Percentiles rank a stretch among this genome's conserved stretches.
Evolutionary conservation across 2,888 invertebrate genomes (phyloP).

Genomic region (Eurois occulta): DNA sequence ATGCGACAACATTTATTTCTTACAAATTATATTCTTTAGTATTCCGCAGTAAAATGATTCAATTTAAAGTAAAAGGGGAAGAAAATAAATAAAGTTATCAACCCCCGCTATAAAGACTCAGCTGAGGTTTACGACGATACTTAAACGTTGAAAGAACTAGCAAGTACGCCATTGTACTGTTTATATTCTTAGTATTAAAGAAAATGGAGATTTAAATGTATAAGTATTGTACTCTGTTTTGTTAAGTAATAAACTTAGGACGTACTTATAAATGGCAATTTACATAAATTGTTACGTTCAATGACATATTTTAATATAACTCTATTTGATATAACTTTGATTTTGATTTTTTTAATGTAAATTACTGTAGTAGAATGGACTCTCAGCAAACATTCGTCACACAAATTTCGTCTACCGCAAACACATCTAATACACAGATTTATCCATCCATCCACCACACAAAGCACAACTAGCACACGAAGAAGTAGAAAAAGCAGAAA

Average conservation of each 20-base stretch:
- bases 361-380: background rate
- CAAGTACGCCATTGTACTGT: conserved; percentile 39
- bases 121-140: conserved; percentile 49
- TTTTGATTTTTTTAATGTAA: too few species aligned
- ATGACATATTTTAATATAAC: background rate
- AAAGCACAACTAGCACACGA: background rate
- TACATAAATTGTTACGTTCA: background rate
- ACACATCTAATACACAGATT: background rate
- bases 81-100: conserved; percentile 56
- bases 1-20: conserved; percentile 1
- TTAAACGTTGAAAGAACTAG: conserved; percentile 58
- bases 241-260: background rate
- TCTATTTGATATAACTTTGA: too few species aligned
- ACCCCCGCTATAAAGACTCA: conserved; percentile 35
- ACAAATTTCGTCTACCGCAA: background rate
- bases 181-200: conserved; percentile 50
- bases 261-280: background rate
- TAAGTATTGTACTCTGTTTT: conserved; percentile 9
- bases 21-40: conserved; percentile 7
- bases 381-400: too few species aligned
- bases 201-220: conserved; percentile 48
- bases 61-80: conserved; percentile 44
- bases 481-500: background rate
- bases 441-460: background rate
- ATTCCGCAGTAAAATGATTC: conserved; percentile 32